Percentiles rank a stretch among this genome's conserved stretches.
Evolutionary conservation across 2,113 vertebrate species (phyloP).

Genomic region (Carettochelys insculpta): DNA sequence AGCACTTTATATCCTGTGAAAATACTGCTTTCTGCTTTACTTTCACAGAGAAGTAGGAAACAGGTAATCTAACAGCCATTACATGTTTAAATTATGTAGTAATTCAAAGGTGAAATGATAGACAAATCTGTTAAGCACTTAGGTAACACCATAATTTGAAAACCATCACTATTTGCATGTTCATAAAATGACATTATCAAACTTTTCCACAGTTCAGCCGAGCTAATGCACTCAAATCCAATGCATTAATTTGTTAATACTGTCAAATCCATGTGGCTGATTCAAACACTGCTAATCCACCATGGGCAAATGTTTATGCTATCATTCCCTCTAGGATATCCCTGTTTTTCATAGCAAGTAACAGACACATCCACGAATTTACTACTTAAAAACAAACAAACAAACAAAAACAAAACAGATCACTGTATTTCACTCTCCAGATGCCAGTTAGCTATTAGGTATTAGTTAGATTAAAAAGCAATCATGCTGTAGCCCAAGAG

Average conservation of each 20-base stretch:
- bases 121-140: slow-evolving; percentile 56
- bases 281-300: slow-evolving; percentile 32
- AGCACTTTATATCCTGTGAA: slow-evolving; percentile 14
- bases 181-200: slow-evolving; percentile 53
- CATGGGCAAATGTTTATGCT: slow-evolving; percentile 48
- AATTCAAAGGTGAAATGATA: slow-evolving; percentile 35
- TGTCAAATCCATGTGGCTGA: slow-evolving; percentile 36
- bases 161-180: neutral
- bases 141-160: slow-evolving; percentile 46
- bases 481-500: neutral
- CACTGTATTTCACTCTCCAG: slow-evolving; percentile 8
- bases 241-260: slow-evolving; percentile 48
- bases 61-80: slow-evolving; percentile 51
- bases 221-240: slow-evolving; percentile 39
- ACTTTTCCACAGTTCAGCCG: slow-evolving; percentile 32
- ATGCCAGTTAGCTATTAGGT: neutral
- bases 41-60: slow-evolving; percentile 33
- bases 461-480: neutral
- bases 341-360: neutral
- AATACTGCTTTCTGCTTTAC: slow-evolving; percentile 26
- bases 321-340: slow-evolving; percentile 12
- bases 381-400: neutral
- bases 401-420: neutral
- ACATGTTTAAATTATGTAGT: slow-evolving; percentile 56
- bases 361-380: neutral